phyloP scores from a whole-genome alignment of 2,113 vertebrate genomes.

The Phalacrocorax carbo region DNA sequence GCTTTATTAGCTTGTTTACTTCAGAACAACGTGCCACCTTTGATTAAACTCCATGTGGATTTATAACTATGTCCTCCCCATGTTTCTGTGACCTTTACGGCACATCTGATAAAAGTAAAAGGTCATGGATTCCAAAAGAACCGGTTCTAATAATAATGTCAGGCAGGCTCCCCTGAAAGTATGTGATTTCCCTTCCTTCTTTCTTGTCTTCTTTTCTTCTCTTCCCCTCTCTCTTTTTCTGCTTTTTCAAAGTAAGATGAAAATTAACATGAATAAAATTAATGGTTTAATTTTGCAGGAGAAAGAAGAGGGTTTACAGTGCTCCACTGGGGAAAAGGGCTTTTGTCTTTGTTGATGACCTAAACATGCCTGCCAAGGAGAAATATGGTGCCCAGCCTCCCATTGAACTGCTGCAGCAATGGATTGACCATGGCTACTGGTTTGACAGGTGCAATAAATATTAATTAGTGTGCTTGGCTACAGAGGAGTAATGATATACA shows the following conservation, averaged over 20 bases:
- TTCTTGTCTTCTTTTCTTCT: background rate
- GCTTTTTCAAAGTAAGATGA: conserved; percentile 67
- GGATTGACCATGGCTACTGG: conserved; percentile 78
- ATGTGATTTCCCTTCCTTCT: conserved; percentile 40
- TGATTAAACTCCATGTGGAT: conserved; percentile 82
- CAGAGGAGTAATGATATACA: conserved; percentile 81
- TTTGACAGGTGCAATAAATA: conserved; percentile 88
- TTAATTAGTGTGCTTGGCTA: conserved; percentile 85
- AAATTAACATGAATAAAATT: conserved; percentile 77
- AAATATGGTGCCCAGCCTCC: conserved; percentile 80
- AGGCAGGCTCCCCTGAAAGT: conserved; percentile 52
- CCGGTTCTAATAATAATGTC: conserved; percentile 73
- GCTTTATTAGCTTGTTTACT: conserved; percentile 78
- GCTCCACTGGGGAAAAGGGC: conserved; percentile 67
- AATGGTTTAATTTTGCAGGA: conserved; percentile 78
- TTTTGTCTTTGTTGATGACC: conserved; percentile 84
- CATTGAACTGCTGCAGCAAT: conserved; percentile 81
- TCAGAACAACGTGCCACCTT: conserved; percentile 68
- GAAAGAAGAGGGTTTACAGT: conserved; percentile 69
- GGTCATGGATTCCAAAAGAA: conserved; percentile 68
- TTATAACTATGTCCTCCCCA: conserved; percentile 72
- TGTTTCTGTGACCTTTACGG: conserved; percentile 77
- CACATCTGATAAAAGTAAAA: conserved; percentile 78
- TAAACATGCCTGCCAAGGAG: conserved; percentile 83
- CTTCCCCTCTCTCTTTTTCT: background rate